Evolutionary conservation across 1,140 invertebrate genomes (phyloP).

Genomic region (Drosophila ogumai): DNA sequence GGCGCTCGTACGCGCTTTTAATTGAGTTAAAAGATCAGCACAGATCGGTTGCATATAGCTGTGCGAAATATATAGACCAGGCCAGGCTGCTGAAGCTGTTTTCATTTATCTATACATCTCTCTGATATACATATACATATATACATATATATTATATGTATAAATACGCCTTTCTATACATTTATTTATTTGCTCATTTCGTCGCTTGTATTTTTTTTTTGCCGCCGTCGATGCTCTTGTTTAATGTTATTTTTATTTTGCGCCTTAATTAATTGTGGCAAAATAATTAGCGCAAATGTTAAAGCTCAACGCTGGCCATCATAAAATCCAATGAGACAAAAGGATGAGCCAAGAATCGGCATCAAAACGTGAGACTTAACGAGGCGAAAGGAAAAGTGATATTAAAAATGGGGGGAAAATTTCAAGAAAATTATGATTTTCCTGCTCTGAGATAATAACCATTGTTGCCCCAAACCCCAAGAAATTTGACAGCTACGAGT

Average conservation of each 20-base stretch:
- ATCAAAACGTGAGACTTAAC: too few species aligned
- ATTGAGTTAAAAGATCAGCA: constrained; percentile 80
- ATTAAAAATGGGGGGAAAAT: not conserved
- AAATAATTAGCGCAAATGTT: constrained; percentile 80
- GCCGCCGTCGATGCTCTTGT: constrained; percentile 16
- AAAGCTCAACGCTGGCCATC: constrained; percentile 65
- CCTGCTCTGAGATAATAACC: constrained; percentile 7
- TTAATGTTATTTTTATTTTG: constrained; percentile 71
- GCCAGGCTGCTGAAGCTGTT: constrained; percentile 9
- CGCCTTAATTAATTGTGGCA: constrained; percentile 77
- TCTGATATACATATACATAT: not conserved
- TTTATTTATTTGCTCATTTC: constrained; percentile 37
- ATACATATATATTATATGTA: constrained; percentile 13
- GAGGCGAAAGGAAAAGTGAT: not conserved
- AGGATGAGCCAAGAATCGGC: not conserved
- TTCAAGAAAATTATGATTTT: not conserved
- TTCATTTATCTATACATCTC: constrained; percentile 27
- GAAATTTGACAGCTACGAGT: constrained; percentile 78
- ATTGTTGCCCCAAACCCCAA: constrained; percentile 13
- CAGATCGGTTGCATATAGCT: constrained; percentile 65
- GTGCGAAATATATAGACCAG: constrained; percentile 36
- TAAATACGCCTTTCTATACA: constrained; percentile 11
- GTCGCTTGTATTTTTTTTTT: constrained; percentile 1
- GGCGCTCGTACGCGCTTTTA: constrained; percentile 78
- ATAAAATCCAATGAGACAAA: constrained; percentile 65